These are phyloP conservation scores for Nestor notabilis DNA, from an alignment of 2,113 vertebrate species.

Conservation along the genomic window DNA sequence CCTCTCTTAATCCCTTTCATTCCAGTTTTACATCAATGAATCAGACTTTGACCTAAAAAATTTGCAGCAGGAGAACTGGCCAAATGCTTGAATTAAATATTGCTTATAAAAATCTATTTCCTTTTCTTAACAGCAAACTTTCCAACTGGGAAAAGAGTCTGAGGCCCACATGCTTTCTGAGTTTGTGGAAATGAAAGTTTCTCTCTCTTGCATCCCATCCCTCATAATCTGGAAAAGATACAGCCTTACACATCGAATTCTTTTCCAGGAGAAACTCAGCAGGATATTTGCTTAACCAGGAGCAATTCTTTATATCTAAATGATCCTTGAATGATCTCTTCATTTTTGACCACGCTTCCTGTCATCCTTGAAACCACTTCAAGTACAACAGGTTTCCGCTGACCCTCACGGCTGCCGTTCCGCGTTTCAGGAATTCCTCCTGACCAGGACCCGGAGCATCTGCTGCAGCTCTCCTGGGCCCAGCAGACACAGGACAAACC, in stretches of 20 bases:
- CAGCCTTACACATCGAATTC: background rate
- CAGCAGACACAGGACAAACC: background rate
- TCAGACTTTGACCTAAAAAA: slow-evolving; percentile 23
- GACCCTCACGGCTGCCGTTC: background rate
- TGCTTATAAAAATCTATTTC: slow-evolving; percentile 38
- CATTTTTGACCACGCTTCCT: background rate
- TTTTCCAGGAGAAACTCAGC: background rate
- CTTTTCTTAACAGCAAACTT: slow-evolving; percentile 3
- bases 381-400: background rate
- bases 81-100: slow-evolving; percentile 31
- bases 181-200: background rate
- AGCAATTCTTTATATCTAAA: slow-evolving; percentile 19
- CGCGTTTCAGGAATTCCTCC: background rate
- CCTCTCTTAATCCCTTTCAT: background rate
- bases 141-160: slow-evolving; percentile 37
- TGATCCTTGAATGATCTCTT: background rate
- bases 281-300: slow-evolving; percentile 11
- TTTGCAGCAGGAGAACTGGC: slow-evolving; percentile 16
- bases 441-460: background rate
- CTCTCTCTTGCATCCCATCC: background rate
- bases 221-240: slow-evolving; percentile 2
- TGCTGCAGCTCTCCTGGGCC: background rate
- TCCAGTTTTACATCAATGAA: slow-evolving; percentile 20
- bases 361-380: background rate
- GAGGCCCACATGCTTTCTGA: slow-evolving; percentile 10